Conservation (phyloP, 2,888 invertebrate genomes). For the Oscheius onirici region DNA sequence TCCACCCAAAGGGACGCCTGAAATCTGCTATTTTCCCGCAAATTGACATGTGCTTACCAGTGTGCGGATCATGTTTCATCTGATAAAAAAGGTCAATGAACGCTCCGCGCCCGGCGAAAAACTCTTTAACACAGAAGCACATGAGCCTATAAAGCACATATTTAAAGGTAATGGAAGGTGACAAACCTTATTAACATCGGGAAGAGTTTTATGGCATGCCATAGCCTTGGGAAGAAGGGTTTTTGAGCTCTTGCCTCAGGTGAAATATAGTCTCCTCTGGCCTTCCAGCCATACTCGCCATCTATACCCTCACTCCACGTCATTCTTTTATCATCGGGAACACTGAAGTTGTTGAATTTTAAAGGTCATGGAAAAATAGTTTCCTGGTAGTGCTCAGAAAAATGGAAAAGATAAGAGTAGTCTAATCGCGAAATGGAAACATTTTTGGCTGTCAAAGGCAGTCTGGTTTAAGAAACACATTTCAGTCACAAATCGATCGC, state of each 20-base stretch:
- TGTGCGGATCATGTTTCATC: constrained; percentile 72
- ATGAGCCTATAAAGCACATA: constrained; percentile 6
- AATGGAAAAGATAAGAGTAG: not conserved
- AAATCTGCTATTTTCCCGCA: constrained; percentile 2
- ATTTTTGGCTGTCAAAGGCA: not conserved
- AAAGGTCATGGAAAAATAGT: not conserved
- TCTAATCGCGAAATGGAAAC: not conserved
- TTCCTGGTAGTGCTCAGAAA: not conserved
- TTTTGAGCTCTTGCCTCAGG: constrained; percentile 39
- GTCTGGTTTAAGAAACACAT: too few relatives aligned
- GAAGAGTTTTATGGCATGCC: constrained; percentile 46
- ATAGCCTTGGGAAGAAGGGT: constrained; percentile 53
- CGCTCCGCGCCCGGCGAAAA: constrained; percentile 69
- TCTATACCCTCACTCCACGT: constrained; percentile 8
- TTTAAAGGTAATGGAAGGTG: not conserved
- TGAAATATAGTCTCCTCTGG: constrained; percentile 45
- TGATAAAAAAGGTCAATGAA: constrained; percentile 73
- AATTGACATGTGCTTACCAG: constrained; percentile 67
- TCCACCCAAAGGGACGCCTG: constrained; percentile 59
- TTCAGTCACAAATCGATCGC: too few relatives aligned
- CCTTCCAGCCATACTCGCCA: constrained; percentile 51
- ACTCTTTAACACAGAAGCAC: constrained; percentile 36
- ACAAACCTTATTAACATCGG: constrained; percentile 59
- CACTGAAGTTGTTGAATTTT: not conserved
- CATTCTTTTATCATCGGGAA: constrained; percentile 2